Evolutionary conservation across 2,888 invertebrate genomes (phyloP).

Genomic region (Dione juno): DNA sequence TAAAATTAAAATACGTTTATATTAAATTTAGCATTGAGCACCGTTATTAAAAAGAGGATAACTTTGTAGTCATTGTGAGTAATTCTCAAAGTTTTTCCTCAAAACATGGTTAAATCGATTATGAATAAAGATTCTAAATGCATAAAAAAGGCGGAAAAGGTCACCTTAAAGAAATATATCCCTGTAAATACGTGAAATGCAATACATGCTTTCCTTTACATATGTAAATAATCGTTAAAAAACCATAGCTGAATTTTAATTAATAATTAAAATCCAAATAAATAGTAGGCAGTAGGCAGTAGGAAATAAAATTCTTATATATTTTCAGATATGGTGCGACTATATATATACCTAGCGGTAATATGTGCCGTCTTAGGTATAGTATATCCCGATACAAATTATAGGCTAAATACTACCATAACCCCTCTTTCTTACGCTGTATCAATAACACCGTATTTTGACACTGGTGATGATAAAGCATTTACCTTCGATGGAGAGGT

Average conservation of each 20-base stretch:
- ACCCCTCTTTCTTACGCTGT: slow-evolving; percentile 81
- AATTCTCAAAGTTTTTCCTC: neutral
- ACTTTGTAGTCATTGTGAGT: neutral
- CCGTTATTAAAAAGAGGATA: neutral
- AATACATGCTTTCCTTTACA: no score
- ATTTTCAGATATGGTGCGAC: slow-evolving; percentile 66
- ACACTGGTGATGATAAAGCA: slow-evolving; percentile 62
- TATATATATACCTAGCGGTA: slow-evolving; percentile 51
- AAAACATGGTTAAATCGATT: no score
- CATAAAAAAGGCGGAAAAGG: no score
- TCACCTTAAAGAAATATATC: no score
- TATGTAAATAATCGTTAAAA: no score
- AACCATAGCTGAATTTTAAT: neutral
- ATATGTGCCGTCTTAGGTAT: slow-evolving; percentile 52
- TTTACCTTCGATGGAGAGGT: slow-evolving; percentile 80
- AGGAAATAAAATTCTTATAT: slow-evolving; percentile 37
- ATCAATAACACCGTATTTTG: slow-evolving; percentile 78
- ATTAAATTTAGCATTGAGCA: neutral
- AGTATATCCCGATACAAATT: slow-evolving; percentile 61
- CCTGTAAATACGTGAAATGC: no score
- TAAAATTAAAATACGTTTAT: neutral
- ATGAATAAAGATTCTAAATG: no score
- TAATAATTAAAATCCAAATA: neutral
- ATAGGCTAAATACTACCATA: slow-evolving; percentile 70
- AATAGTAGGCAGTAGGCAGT: no score